Conservation (phyloP, 2,797 vertebrate genomes). For the Paratrypauchen microcephalus region DNA sequence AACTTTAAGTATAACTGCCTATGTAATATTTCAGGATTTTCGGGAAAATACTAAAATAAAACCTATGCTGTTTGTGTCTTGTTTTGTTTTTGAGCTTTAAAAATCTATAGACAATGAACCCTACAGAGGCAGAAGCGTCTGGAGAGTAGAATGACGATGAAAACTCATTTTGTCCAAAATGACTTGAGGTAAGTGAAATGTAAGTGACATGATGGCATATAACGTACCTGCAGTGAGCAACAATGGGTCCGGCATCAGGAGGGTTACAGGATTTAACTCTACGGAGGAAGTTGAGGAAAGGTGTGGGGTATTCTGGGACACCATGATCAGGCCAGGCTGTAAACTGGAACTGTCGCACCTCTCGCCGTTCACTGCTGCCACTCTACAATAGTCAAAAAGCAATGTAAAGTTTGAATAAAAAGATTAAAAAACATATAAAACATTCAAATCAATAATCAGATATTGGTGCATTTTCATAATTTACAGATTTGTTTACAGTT, state of each 20-base stretch:
- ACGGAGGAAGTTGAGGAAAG: conserved; percentile 94
- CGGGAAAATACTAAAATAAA: too few species aligned
- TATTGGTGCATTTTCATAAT: too few species aligned
- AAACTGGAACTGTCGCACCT: conserved; percentile 98
- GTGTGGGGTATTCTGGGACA: conserved; percentile 95
- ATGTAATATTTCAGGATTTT: too few species aligned
- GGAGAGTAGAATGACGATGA: too few species aligned
- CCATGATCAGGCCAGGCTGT: conserved; percentile 97
- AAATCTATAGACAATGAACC: too few species aligned
- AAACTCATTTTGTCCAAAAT: too few species aligned
- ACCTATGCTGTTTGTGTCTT: too few species aligned
- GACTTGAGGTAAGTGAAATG: neutral
- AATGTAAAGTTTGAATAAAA: conserved; percentile 4
- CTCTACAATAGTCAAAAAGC: conserved; percentile 72
- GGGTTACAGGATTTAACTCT: conserved; percentile 97
- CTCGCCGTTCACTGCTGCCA: conserved; percentile 91
- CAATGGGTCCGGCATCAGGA: conserved; percentile 90
- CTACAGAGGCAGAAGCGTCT: too few species aligned
- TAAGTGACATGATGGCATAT: neutral
- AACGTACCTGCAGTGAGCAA: conserved; percentile 95
- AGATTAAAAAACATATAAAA: neutral
- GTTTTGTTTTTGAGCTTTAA: too few species aligned
- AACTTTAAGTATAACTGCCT: too few species aligned
- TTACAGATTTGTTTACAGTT: neutral
- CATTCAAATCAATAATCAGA: neutral